These are phyloP conservation scores for Cephonodes hylas DNA, from an alignment of 2,888 invertebrate genomes.

Conservation along the genomic window DNA sequence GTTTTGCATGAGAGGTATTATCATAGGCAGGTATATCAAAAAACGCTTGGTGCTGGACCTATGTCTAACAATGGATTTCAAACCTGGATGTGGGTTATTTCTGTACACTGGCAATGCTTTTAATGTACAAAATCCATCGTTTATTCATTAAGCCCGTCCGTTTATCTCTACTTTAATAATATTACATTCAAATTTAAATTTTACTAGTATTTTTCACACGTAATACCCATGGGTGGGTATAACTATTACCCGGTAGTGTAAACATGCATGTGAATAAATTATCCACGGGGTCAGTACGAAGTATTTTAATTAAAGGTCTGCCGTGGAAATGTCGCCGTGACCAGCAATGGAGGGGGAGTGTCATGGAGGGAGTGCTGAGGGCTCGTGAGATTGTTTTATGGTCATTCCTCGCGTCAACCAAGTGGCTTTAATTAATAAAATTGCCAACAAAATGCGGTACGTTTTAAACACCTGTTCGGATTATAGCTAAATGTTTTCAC, in stretches of 20 bases:
- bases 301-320: conserved; percentile 33
- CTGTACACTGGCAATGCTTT: too few species aligned
- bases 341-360: background rate
- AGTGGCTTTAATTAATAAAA: background rate
- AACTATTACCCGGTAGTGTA: background rate
- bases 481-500: background rate
- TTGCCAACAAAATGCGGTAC: background rate
- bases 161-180: background rate
- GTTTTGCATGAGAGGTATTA: too few species aligned
- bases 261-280: conserved; percentile 2
- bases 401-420: background rate
- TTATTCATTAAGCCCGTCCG: too few species aligned
- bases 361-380: background rate
- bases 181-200: background rate
- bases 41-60: too few species aligned
- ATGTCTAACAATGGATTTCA: too few species aligned
- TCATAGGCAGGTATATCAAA: too few species aligned
- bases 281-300: conserved; percentile 17
- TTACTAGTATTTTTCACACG: background rate
- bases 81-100: too few species aligned
- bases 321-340: background rate
- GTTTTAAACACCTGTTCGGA: background rate
- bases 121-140: too few species aligned
- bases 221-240: background rate
- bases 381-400: background rate